Evolutionary conservation across 2,888 invertebrate genomes (phyloP).

Genomic region (Protonemura montana): DNA sequence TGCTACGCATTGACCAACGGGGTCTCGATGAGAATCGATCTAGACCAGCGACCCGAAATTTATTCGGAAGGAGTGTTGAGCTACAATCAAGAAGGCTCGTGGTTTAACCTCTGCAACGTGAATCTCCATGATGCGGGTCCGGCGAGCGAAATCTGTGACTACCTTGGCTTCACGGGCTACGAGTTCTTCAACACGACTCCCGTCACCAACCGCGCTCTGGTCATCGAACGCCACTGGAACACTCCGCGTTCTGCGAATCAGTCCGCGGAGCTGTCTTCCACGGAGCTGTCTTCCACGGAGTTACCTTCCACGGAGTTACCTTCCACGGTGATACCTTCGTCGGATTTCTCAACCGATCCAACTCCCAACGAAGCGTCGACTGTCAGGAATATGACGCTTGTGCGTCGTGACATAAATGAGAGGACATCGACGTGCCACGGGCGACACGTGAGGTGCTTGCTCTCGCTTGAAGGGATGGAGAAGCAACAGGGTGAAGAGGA

Average conservation of each 20-base stretch:
- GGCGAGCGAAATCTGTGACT: slow-evolving; percentile 68
- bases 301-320: too few species aligned
- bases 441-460: slow-evolving; percentile 64
- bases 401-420: not conserved
- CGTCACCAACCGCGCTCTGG: slow-evolving; percentile 42
- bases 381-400: not conserved
- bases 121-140: slow-evolving; percentile 56
- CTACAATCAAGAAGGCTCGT: slow-evolving; percentile 67
- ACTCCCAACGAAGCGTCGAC: too few species aligned
- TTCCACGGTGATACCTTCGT: too few species aligned
- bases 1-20: slow-evolving; percentile 76
- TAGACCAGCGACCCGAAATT: slow-evolving; percentile 68
- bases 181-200: slow-evolving; percentile 55
- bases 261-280: not conserved
- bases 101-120: slow-evolving; percentile 71
- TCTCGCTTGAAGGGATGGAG: slow-evolving; percentile 48
- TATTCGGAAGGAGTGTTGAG: slow-evolving; percentile 70
- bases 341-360: too few species aligned
- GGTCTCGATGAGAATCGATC: slow-evolving; percentile 65
- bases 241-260: not conserved
- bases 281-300: too few species aligned
- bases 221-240: not conserved
- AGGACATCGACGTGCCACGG: slow-evolving; percentile 66
- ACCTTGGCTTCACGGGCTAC: slow-evolving; percentile 68
- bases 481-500: slow-evolving; percentile 54